Percentiles rank a stretch among this genome's conserved stretches.
These are phyloP conservation scores for Clytia hemisphaerica DNA, from an alignment of 30 jellyfish, hydroid and myxozoan species.

Conservation along the genomic window DNA sequence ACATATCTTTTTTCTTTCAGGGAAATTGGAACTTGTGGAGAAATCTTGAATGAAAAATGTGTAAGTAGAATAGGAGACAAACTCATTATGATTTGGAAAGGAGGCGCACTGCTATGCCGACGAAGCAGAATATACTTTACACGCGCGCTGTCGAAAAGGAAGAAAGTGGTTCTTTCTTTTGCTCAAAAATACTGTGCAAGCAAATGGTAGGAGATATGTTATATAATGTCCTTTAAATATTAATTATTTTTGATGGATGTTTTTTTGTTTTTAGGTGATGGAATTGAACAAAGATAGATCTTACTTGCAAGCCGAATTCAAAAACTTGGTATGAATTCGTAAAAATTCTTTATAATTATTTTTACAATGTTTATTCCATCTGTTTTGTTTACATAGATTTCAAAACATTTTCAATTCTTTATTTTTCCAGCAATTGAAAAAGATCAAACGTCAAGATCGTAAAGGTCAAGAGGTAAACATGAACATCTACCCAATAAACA, in stretches of 20 bases:
- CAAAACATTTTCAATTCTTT: too few relatives aligned
- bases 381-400: too few relatives aligned
- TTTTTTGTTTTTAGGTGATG: slow-evolving; percentile 49
- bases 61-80: slow-evolving; percentile 19
- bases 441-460: slow-evolving; percentile 75
- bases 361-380: too few relatives aligned
- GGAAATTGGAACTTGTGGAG: slow-evolving; percentile 82
- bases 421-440: slow-evolving; percentile 50
- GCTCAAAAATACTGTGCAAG: too few relatives aligned
- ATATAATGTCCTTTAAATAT: background rate
- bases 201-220: too few relatives aligned
- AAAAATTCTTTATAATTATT: background rate
- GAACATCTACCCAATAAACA: too few relatives aligned
- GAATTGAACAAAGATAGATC: slow-evolving; percentile 47
- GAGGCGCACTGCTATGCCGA: too few relatives aligned
- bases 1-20: slow-evolving; percentile 18
- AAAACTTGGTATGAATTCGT: slow-evolving; percentile 51
- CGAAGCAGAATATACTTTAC: too few relatives aligned
- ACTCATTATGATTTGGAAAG: background rate
- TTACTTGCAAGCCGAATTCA: slow-evolving; percentile 70
- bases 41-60: slow-evolving; percentile 61
- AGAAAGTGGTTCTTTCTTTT: too few relatives aligned
- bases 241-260: background rate
- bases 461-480: slow-evolving; percentile 77
- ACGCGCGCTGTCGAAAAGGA: too few relatives aligned